Conservation (phyloP, 2,888 invertebrate genomes). For the Isoperla grammatica region DNA sequence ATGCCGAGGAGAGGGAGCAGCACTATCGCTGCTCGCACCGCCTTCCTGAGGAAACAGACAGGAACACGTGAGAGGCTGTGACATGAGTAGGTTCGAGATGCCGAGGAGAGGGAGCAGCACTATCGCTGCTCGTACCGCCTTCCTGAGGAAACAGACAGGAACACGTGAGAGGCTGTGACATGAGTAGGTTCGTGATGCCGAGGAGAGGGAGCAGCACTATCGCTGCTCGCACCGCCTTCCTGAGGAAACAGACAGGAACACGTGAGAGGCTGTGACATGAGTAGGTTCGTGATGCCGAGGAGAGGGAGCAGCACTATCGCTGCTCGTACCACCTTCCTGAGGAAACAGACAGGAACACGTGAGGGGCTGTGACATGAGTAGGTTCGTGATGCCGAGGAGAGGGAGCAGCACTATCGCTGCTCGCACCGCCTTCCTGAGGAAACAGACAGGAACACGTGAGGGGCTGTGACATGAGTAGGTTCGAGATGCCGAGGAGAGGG, state of each 20-base stretch:
- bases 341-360: no score
- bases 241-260: no score
- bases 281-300: constrained; percentile 71
- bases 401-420: constrained; percentile 75
- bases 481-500: constrained; percentile 75
- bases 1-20: constrained; percentile 75
- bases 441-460: no score
- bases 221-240: constrained; percentile 76
- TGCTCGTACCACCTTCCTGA: constrained; percentile 76
- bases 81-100: constrained; percentile 69
- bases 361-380: no score
- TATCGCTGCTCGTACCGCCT: constrained; percentile 73
- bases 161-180: no score
- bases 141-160: no score
- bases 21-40: constrained; percentile 71
- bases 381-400: constrained; percentile 73
- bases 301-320: constrained; percentile 72
- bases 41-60: constrained; percentile 55
- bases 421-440: constrained; percentile 74
- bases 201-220: constrained; percentile 71
- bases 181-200: constrained; percentile 72
- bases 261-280: no score
- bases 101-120: constrained; percentile 75
- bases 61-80: background rate
- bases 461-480: no score